Percentiles rank a stretch among this genome's conserved stretches.
Evolutionary conservation across 2,888 invertebrate species (phyloP).

Genomic region (Zeuzera pyrina): DNA sequence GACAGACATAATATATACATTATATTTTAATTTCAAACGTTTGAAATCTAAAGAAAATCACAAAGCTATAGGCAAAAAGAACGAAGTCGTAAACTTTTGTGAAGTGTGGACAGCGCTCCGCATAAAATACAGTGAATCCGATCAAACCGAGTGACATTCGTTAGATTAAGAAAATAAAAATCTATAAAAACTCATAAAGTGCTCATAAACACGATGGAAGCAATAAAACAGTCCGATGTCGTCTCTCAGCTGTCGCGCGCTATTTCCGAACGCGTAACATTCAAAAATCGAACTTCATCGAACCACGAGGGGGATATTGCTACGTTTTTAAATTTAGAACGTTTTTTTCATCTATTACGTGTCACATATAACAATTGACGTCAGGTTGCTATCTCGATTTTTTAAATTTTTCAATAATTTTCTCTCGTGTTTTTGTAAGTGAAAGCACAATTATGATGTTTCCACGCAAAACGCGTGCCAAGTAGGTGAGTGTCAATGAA

Average conservation of each 20-base stretch:
- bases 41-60: no score
- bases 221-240: conserved; percentile 64
- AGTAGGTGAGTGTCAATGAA: conserved; percentile 63
- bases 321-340: conserved; percentile 55
- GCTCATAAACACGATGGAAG: conserved; percentile 69
- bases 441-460: conserved; percentile 19
- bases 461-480: conserved; percentile 40
- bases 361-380: no score
- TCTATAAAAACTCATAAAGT: conserved; percentile 70
- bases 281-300: conserved; percentile 66
- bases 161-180: conserved; percentile 60
- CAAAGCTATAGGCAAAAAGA: no score
- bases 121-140: conserved; percentile 49
- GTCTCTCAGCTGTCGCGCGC: conserved; percentile 69
- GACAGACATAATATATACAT: no score
- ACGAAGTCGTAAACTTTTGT: conserved; percentile 23
- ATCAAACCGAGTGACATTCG: conserved; percentile 55
- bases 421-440: conserved; percentile 24
- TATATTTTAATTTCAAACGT: no score
- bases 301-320: conserved; percentile 49
- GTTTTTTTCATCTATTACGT: conserved; percentile 4
- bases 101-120: conserved; percentile 38
- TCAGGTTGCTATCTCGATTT: no score
- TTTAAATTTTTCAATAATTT: no score
- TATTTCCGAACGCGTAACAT: conserved; percentile 60